Base-by-base conservation (phyloP, 2,797 vertebrate species). In the Garrulus glandarius region DNA sequence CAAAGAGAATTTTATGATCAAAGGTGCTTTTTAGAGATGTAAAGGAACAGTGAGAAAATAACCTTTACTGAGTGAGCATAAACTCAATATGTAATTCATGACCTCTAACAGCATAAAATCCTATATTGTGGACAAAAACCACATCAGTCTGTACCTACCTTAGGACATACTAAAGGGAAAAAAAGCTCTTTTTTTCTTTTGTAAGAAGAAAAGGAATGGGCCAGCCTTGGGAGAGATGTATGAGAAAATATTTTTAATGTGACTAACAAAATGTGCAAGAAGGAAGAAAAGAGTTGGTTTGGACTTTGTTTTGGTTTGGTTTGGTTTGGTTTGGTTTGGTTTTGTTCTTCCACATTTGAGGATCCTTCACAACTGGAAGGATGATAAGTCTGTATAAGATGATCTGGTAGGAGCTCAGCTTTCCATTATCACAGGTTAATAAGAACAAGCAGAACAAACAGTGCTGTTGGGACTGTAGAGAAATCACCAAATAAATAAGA, bases 1-100 rank as follows among this genome's bases (percentile, higher is more conserved):
- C 95, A 97, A 97, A 97, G 94, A 92, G 93, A 96, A 97, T 97
- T 95, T 97, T 85, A 89, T 96, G 94, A 97, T 97, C 92, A 97
- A 96, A 96, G 52, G 67, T 94, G 59, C 85, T 91, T 93, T 96
- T 95, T 85, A 87, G 61, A 74, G 55, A 82, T 88, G 60, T 92
- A 93, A 95, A 95, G 65, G 78, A 89, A 52, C 50, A 94, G 60
- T 59, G 53, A 81, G 74, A 91, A 96, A 96, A 93, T 93, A 92
- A 84, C 60, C 64, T 93, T 89, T 85, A 94, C 46, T 82, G 82
- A 94, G 56, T 74, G 91, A 95, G 29, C 74, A 89, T 93, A 79
- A 89, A 72, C 88, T 95, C 81, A 70, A 26, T 61, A 89, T 85
- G 84, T 93, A 71, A 93, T 75, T 95, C 82, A 72, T 55, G 85